A percentile compares a stretch with the other conserved stretches of the same genome.
These are phyloP conservation scores for Protobothrops flavoviridis DNA, from an alignment of 2,113 vertebrate genomes.

Conservation along the genomic window DNA sequence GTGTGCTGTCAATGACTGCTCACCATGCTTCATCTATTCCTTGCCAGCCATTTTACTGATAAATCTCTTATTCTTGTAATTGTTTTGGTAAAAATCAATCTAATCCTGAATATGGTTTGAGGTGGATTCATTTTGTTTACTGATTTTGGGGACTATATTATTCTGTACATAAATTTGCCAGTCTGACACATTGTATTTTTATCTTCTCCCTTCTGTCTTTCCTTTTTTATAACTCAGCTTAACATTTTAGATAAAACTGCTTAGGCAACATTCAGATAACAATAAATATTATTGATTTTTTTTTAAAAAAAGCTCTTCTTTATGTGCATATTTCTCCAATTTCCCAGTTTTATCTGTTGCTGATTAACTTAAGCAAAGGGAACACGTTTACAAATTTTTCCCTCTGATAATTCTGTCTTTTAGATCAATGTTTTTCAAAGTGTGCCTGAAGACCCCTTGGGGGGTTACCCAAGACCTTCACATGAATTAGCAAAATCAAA, in stretches of 20 bases:
- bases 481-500: not conserved
- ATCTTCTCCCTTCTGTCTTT: not conserved
- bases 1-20: not conserved
- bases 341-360: not conserved
- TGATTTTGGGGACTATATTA: not conserved
- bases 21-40: constrained; percentile 19
- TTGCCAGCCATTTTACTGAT: constrained; percentile 14
- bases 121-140: not conserved
- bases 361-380: not conserved
- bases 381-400: not conserved
- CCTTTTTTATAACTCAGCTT: not conserved
- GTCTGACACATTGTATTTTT: fast-evolving
- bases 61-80: constrained; percentile 31
- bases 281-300: not conserved
- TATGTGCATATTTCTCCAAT: not conserved
- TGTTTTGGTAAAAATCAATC: constrained; percentile 3
- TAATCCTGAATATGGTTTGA: constrained; percentile 9
- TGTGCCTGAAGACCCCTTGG: not conserved
- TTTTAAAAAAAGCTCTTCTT: not conserved
- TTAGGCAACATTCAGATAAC: not conserved
- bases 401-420: not conserved
- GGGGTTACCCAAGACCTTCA: not conserved
- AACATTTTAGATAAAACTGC: not conserved
- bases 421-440: not conserved
- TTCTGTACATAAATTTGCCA: not conserved